A percentile compares a stretch with the other conserved stretches of the same genome.
phyloP scores from a whole-genome alignment of 2,888 invertebrate genomes.

The Syrphus vitripennis region DNA sequence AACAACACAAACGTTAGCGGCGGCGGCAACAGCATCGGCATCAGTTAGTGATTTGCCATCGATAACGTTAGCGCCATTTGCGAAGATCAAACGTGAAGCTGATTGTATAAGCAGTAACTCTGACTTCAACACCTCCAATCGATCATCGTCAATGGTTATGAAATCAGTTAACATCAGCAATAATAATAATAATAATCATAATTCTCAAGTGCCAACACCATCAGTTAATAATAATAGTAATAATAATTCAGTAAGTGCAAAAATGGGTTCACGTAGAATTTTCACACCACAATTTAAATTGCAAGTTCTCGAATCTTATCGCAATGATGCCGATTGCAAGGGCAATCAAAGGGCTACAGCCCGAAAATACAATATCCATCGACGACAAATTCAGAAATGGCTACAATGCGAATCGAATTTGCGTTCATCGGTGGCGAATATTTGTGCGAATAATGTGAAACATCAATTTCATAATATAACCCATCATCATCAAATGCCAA shows the following conservation, averaged over 20 bases:
- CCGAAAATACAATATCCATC: conserved; percentile 93
- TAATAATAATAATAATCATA: conserved; percentile 65
- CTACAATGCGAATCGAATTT: conserved; percentile 91
- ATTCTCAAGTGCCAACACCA: conserved; percentile 72
- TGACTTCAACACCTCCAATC: conserved; percentile 3
- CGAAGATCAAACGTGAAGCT: conserved; percentile 64
- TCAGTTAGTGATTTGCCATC: conserved; percentile 57
- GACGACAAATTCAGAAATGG: conserved; percentile 96
- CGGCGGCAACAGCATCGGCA: conserved; percentile 66
- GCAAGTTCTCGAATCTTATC: conserved; percentile 93
- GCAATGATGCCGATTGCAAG: conserved; percentile 92
- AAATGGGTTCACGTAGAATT: conserved; percentile 92
- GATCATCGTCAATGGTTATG: conserved; percentile 48
- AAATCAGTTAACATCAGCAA: conserved; percentile 42
- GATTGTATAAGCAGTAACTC: conserved; percentile 39
- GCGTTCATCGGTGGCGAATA: conserved; percentile 86
- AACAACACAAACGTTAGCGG: conserved; percentile 45
- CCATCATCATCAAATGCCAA: conserved; percentile 73
- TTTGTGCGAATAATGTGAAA: conserved; percentile 77
- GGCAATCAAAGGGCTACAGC: conserved; percentile 95
- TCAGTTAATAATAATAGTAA: conserved; percentile 22
- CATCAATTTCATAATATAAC: conserved; percentile 78
- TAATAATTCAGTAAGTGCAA: conserved; percentile 75
- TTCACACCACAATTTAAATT: conserved; percentile 95
- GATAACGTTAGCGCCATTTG: conserved; percentile 68